Percentiles rank a stretch among this genome's conserved stretches.
phyloP scores from a whole-genome alignment of 2,797 vertebrate species.

The Mormyrus hasselquistii region DNA sequence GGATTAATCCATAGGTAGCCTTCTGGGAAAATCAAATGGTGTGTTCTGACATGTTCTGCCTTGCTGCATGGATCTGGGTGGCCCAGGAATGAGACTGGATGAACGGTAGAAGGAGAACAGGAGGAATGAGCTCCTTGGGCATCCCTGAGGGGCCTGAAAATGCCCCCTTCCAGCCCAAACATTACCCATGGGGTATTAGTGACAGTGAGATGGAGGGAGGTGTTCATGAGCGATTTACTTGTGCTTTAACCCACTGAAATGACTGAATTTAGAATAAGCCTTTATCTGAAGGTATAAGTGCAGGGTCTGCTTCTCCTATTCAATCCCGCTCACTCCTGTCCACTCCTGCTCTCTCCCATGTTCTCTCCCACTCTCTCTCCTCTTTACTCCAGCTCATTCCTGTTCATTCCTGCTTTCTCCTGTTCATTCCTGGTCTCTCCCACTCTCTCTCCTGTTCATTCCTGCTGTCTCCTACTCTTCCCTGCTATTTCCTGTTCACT shows the following conservation, averaged over 20 bases:
- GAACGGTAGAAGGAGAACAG: background rate
- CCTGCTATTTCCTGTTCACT: background rate
- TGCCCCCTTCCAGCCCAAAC: background rate
- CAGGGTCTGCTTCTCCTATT: background rate
- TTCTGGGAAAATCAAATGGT: conserved; percentile 7
- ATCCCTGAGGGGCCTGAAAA: background rate
- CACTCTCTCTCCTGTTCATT: background rate
- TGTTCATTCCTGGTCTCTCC: background rate
- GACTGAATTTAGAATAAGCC: background rate
- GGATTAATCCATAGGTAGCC: background rate
- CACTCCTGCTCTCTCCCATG: background rate
- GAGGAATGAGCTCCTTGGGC: background rate
- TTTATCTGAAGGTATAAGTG: background rate
- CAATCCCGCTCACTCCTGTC: background rate
- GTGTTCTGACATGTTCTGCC: background rate
- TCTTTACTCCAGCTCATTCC: background rate
- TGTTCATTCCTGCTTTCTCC: background rate
- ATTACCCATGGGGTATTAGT: background rate
- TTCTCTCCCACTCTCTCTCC: background rate
- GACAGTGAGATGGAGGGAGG: background rate
- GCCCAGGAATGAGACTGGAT: background rate
- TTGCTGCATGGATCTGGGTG: background rate
- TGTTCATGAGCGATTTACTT: background rate
- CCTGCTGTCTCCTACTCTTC: too few relatives aligned
- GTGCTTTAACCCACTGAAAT: background rate